A percentile compares a stretch with the other conserved stretches of the same genome.
Conservation (phyloP, 2,888 invertebrate species). For the Morpho deidamia region DNA sequence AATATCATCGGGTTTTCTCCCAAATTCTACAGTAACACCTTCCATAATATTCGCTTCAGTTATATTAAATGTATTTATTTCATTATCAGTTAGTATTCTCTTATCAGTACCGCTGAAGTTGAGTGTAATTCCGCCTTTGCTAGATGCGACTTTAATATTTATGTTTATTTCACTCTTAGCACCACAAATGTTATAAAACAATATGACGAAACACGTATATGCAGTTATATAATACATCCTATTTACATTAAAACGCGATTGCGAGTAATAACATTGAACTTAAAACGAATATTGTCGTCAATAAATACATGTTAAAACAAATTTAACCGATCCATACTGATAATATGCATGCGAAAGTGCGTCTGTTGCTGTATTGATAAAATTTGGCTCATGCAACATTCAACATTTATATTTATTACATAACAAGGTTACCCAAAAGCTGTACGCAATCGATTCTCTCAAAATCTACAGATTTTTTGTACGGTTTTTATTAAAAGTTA, state of each 20-base stretch:
- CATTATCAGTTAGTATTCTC: constrained; percentile 43
- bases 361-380: no score
- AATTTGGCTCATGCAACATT: no score
- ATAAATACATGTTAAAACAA: no score
- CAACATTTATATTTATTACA: no score
- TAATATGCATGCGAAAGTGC: no score
- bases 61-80: constrained; percentile 47
- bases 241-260: neutral
- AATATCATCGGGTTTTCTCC: constrained; percentile 44
- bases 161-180: constrained; percentile 35
- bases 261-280: no score
- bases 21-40: constrained; percentile 46
- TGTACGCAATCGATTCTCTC: no score
- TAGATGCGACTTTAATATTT: constrained; percentile 36
- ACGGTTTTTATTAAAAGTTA: no score
- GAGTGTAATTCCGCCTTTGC: constrained; percentile 30
- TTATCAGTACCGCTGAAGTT: constrained; percentile 35
- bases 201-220: neutral
- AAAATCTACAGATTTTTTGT: no score
- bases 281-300: no score
- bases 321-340: no score
- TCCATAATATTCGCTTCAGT: constrained; percentile 44
- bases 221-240: neutral
- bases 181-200: constrained; percentile 21
- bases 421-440: no score